Evolutionary conservation across 2,113 vertebrate genomes (phyloP), one percentile per base, ranked within the genome.

Genomic region (Tragelaphus imberbis): DNA sequence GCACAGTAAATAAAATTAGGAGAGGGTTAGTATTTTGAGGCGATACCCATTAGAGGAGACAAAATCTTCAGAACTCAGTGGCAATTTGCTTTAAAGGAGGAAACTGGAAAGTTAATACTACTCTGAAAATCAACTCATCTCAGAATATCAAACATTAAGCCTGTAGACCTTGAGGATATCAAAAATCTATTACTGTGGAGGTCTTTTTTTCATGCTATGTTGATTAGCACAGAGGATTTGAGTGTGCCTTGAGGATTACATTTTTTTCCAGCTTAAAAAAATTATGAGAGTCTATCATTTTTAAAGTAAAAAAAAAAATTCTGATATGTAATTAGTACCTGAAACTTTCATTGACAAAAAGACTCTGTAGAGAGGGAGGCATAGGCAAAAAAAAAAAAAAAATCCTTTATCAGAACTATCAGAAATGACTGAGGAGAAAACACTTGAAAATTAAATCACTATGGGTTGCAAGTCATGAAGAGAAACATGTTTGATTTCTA

Each of bases 401-500:
- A 63, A 51, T 90, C 21, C 77, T 97, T 97, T 90, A 96, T 88
- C 75, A 85, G 75, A 55, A 98, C 96, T 90, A 96, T 87, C 75
- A 85, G 84, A 55, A 98, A 98, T 96, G 44, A 91, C 95, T 96
- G 97, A 93, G 25, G 63, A 90, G n/a, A 97, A 97, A 98, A 94
- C 23, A 97, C 75, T 95, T 93, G 89, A 91, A 97, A 98, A 97
- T 96, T 95, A 93, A 96, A 86, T 98, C 91, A 95, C 65, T 94
- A 92, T 95, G 91, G 79, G 92, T 96, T 98, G 88, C 65, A 97
- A 98, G 85, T 97, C 98, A 97, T 87, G 97, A 96, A 96, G 97
- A 98, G 98, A 97, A 91, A 98, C 90, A 96, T 65, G 95, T 98
- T 98, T 98, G 94, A 98, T 98, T 98, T 98, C 89, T 91, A 95